These are phyloP conservation scores for Sebastes diaconus DNA, from an alignment of 2,797 vertebrate species.

Conservation along the genomic window DNA sequence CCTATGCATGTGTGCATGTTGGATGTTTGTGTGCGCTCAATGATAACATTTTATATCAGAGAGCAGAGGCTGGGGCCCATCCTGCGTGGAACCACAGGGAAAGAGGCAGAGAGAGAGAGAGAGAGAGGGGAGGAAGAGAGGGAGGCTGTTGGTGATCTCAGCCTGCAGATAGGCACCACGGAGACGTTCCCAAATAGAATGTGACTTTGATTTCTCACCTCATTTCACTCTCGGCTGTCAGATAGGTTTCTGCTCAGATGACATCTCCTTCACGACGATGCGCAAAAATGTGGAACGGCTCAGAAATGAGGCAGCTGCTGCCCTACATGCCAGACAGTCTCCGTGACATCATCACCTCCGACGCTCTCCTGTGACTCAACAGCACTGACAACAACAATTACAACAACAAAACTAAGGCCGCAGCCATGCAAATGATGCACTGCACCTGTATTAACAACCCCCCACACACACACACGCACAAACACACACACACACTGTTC, in stretches of 20 bases:
- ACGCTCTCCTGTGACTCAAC: constrained; percentile 70
- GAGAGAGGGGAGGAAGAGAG: background rate
- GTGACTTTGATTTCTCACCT: constrained; percentile 87
- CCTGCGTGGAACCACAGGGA: constrained; percentile 24
- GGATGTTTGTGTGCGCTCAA: constrained; percentile 5
- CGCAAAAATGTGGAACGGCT: constrained; percentile 76
- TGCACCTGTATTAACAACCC: constrained; percentile 11
- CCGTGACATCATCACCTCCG: constrained; percentile 71
- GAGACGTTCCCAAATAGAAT: constrained; percentile 80
- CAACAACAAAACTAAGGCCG: constrained; percentile 61
- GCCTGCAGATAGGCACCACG: constrained; percentile 73
- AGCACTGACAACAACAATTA: constrained; percentile 68
- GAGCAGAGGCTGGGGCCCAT: constrained; percentile 31
- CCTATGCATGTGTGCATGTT: background rate
- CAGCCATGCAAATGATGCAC: constrained; percentile 64
- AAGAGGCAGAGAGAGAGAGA: background rate
- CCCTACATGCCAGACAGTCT: constrained; percentile 70
- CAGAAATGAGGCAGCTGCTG: constrained; percentile 84
- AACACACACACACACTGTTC: background rate
- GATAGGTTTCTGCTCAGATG: constrained; percentile 80
- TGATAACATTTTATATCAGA: constrained; percentile 48
- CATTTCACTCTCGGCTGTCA: constrained; percentile 87
- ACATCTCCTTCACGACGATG: constrained; percentile 79
- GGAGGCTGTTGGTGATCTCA: constrained; percentile 70
- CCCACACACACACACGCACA: background rate